These are phyloP conservation scores for Globicephala melas DNA, from an alignment of 2,113 vertebrate species.

Conservation along the genomic window DNA sequence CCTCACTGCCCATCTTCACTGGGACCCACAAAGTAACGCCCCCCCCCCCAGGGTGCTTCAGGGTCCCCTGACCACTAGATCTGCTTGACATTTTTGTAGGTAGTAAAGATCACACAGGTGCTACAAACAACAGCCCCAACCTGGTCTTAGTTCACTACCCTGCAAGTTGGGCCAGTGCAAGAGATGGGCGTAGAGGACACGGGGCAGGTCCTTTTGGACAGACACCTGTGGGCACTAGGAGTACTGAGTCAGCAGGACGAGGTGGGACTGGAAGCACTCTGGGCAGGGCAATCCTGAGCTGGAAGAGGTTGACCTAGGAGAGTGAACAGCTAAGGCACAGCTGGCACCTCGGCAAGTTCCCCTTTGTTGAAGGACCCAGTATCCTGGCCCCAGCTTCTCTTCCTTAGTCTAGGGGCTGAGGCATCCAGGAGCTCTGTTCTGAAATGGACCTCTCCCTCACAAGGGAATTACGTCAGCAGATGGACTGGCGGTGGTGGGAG, in stretches of 20 bases:
- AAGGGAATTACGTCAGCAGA: background rate
- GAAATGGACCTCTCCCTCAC: background rate
- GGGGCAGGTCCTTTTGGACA: constrained; percentile 87
- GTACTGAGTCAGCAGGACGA: background rate
- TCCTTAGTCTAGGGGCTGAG: background rate
- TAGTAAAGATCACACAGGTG: constrained; percentile 89
- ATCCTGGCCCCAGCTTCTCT: background rate
- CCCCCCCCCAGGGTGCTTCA: background rate
- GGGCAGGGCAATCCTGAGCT: background rate
- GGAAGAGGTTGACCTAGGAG: background rate
- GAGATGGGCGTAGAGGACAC: constrained; percentile 85
- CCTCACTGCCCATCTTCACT: no score
- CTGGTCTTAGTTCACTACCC: constrained; percentile 77
- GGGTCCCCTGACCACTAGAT: constrained; percentile 72
- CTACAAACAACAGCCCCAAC: constrained; percentile 32
- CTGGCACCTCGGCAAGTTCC: background rate
- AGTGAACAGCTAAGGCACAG: background rate
- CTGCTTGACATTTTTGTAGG: constrained; percentile 86
- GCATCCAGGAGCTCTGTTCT: background rate
- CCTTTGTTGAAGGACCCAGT: background rate
- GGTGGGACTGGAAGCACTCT: background rate
- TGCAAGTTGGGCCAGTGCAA: constrained; percentile 88
- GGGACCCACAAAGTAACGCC: background rate
- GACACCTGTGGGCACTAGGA: constrained; percentile 76
- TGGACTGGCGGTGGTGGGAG: background rate